Conservation (phyloP, 2,888 invertebrate genomes). For the Caenorhabditis zanzibari region DNA sequence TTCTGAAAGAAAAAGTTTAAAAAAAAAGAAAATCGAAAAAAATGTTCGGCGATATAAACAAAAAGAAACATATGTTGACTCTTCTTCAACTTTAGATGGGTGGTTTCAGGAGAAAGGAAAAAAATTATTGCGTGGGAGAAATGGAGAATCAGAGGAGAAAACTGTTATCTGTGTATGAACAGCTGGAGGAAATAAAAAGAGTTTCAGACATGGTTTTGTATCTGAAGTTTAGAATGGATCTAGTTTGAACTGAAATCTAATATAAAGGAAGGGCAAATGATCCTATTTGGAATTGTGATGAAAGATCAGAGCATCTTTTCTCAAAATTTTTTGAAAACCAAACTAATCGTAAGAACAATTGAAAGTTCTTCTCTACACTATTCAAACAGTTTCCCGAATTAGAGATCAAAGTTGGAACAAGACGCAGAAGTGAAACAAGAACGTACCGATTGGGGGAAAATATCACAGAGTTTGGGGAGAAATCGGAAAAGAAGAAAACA, state of each 20-base stretch:
- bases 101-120: neutral
- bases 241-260: neutral
- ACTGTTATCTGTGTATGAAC: constrained; percentile 15
- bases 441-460: neutral
- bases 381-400: constrained; percentile 13
- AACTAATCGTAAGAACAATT: neutral
- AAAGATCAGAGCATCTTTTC: too few species aligned
- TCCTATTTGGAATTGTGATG: too few species aligned
- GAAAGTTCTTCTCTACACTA: constrained; percentile 10
- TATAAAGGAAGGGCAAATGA: too few species aligned
- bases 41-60: too few species aligned
- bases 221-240: constrained; percentile 3
- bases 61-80: too few species aligned
- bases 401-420: constrained; percentile 22
- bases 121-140: constrained; percentile 18
- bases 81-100: too few species aligned
- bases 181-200: constrained; percentile 18
- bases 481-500: neutral
- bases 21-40: neutral
- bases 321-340: neutral
- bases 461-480: constrained; percentile 5
- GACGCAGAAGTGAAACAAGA: constrained; percentile 21
- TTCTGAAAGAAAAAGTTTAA: constrained; percentile 16
- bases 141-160: neutral
- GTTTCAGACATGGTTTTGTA: constrained; percentile 22